Evolutionary conservation across 1,140 invertebrate genomes (phyloP), one percentile per base, ranked within the genome.

Genomic region (Atta cephalotes): DNA sequence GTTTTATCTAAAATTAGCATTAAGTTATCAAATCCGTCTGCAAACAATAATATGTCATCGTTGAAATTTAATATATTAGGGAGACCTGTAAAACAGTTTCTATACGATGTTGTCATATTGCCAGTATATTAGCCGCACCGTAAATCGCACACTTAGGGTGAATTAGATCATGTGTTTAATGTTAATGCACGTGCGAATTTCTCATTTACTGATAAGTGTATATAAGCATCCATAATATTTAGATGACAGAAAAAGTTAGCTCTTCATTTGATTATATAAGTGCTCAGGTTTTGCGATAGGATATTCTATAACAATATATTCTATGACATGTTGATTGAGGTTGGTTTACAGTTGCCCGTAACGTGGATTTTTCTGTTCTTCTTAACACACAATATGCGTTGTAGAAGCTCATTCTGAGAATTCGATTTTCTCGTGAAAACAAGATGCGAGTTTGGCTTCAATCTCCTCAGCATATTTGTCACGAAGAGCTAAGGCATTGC

Each of bases 381-480:
- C 4, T 80, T 80, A 6, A n/a, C 16, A n/a, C 3, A 80, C 77
- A 1, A 80, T 39, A 18, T 80, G 77, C 7, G 63, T 80, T 56
- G 63, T 68, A 6, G 77, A 80, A 9, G 63, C 63, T 63, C 63
- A 68, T n/a, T 80, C 70, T 0, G 89, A 92, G 35, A 88, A 60
- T n/a, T 90, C 79, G 3, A 92, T 89, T 78, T 25, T 62, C 16
- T 89, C 60, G 53, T 90, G 92, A 45, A 72, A 76, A 49, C 87
- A 88, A 28, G 88, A 90, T 49, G 72, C 71, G 9, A 91, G 78
- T 74, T 80, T 80, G 0, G 12, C 3, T 0, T 87, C 71, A 0
- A 81, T 87, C 62, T 74, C 68, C 9, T 78, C 65, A 0, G 85
- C 80, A 10, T 90, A 90, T 1, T 28, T 60, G 14, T 58, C 77